Base-by-base conservation (phyloP, 2,113 vertebrate species). In the Indicator maculatus region DNA sequence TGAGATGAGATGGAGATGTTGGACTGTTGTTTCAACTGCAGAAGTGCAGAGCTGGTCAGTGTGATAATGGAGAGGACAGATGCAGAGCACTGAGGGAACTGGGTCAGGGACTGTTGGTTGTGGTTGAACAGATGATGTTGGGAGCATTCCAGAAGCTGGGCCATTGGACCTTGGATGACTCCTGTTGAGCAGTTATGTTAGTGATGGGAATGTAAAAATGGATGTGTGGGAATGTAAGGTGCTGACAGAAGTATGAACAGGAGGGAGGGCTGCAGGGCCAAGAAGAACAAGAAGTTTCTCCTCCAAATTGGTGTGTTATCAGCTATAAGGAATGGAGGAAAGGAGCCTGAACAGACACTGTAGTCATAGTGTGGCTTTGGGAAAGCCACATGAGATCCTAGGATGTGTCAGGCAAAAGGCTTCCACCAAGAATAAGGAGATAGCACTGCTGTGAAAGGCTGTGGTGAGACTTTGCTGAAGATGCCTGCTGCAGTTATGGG, bases 61-160 rank as follows among this genome's bases (percentile, higher is more conserved):
- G 31, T 0, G 4, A 2, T 33, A 27, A 63, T 0, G 3, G 24
- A 12, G 27, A 6, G 5, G 20, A 16, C 8, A 20, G 5, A 30
- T 9, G 15, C n/a, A n/a, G 56, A 53, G 50, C 0, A 0, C 31
- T 47, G 10, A 26, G 36, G 55, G 27, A 14, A 30, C 36, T 23
- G 47, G 28, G 14, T 41, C 24, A 19, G 50, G 58, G 20, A 56
- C 30, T 8, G 5, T 33, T 9, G 67, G 36, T 21, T 61, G 53
- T 26, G 28, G 31, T 21, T 26, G 50, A 79, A 31, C 24, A 41
- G 67, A 70, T 87, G 20, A 7, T 55, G 18, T 41, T 47, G 73
- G 66, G 33, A 39, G 23, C 33, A 55, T 77, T 45, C 38, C 31
- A 9, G 14, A 73, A 4, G 41, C 55, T 24, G 11, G 9, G 47